Percentiles rank a stretch among this genome's conserved stretches.
phyloP scores from a whole-genome alignment of 2,888 invertebrate species.

The Nebria brevicollis region DNA sequence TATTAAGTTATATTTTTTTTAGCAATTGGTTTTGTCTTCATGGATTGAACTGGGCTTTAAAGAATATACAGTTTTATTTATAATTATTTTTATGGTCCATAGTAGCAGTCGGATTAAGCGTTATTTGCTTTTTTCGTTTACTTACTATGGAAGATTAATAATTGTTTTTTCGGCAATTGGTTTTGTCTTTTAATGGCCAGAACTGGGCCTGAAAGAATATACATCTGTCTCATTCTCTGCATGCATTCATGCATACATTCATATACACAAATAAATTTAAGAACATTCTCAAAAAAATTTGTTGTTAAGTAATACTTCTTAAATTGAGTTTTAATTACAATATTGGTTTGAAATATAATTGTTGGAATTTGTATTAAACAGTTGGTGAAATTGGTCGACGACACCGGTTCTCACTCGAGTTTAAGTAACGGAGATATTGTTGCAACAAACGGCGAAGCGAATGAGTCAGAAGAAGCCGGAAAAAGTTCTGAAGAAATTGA shows the following conservation, averaged over 20 bases:
- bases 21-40: background rate
- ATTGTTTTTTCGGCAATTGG: background rate
- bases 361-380: constrained; percentile 54
- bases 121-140: no score
- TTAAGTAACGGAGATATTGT: constrained; percentile 62
- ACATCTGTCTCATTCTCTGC: background rate
- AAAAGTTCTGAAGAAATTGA: constrained; percentile 55
- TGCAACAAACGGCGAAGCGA: constrained; percentile 57
- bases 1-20: background rate
- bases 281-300: no score
- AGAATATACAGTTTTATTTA: background rate
- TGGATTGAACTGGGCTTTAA: background rate
- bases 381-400: constrained; percentile 70
- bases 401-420: constrained; percentile 62
- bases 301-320: no score
- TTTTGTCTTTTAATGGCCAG: background rate
- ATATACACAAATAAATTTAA: no score
- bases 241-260: no score
- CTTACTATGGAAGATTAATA: no score
- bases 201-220: constrained; percentile 18
- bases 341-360: background rate
- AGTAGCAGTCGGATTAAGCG: no score
- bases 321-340: background rate
- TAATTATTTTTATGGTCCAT: background rate
- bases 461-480: constrained; percentile 54